phyloP scores from a whole-genome alignment of 2,888 invertebrate genomes.

The Plusia festucae region DNA sequence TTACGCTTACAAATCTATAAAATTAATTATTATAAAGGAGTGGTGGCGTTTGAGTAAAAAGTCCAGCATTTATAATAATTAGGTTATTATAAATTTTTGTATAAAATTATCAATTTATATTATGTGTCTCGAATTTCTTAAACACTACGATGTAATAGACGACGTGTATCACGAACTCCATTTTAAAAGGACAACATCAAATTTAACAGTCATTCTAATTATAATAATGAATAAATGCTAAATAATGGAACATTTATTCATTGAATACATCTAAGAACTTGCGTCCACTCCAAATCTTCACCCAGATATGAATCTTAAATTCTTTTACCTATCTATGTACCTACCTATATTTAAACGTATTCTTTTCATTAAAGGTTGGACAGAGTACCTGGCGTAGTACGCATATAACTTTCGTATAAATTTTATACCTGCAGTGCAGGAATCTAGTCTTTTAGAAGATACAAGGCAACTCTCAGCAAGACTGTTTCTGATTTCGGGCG shows the following conservation, averaged over 20 bases:
- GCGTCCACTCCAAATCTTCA: constrained; percentile 27
- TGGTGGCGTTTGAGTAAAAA: constrained; percentile 79
- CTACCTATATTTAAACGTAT: constrained; percentile 44
- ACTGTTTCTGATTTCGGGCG: constrained; percentile 34
- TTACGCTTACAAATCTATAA: constrained; percentile 62
- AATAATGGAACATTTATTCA: constrained; percentile 33
- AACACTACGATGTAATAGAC: constrained; percentile 58
- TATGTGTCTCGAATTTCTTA: constrained; percentile 60
- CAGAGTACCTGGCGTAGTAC: constrained; percentile 38
- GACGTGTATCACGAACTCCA: constrained; percentile 53
- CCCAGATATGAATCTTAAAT: constrained; percentile 48
- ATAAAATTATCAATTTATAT: constrained; percentile 72
- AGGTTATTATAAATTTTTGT: constrained; percentile 72
- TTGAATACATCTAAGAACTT: constrained; percentile 18
- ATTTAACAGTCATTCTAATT: constrained; percentile 53
- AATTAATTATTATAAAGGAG: constrained; percentile 71
- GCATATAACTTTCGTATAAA: constrained; percentile 35
- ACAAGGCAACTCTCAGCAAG: constrained; percentile 58
- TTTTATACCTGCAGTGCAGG: constrained; percentile 51
- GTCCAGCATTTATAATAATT: constrained; percentile 78
- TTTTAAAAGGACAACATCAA: constrained; percentile 49
- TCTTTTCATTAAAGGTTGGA: constrained; percentile 49
- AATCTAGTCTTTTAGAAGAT: constrained; percentile 54
- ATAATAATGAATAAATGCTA: constrained; percentile 39
- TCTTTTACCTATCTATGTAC: constrained; percentile 46